These are phyloP conservation scores for Chrosomus eos DNA, from an alignment of 2,797 vertebrate species.

Conservation along the genomic window DNA sequence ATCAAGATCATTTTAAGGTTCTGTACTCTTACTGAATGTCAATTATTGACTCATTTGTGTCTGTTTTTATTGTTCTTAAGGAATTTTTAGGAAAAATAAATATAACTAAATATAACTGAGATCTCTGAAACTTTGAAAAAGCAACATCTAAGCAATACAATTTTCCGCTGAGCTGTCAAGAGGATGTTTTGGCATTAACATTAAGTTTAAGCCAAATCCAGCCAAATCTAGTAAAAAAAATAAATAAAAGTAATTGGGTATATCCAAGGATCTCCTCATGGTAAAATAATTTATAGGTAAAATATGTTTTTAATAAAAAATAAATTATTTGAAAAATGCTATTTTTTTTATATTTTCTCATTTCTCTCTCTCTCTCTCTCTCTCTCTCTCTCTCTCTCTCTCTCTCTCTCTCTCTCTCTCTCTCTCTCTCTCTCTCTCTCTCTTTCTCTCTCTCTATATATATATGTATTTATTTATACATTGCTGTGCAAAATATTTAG, in stretches of 20 bases:
- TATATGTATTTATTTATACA: too few species aligned
- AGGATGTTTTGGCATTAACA: slow-evolving; percentile 15
- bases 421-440: too few species aligned
- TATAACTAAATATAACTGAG: neutral
- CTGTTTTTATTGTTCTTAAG: neutral
- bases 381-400: too few species aligned
- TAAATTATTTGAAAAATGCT: too few species aligned
- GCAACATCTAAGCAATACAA: slow-evolving; percentile 14
- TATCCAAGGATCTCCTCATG: neutral
- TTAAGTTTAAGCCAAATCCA: slow-evolving; percentile 15
- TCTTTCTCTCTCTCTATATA: too few species aligned
- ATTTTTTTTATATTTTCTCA: neutral
- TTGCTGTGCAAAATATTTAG: neutral
- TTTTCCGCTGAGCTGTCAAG: slow-evolving; percentile 5
- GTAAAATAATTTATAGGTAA: neutral
- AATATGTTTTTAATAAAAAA: too few species aligned
- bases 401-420: too few species aligned
- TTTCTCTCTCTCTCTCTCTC: too few species aligned
- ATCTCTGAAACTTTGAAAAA: slow-evolving; percentile 2
- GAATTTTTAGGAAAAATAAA: neutral
- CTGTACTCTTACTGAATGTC: neutral
- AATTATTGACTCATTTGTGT: neutral
- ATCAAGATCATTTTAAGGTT: neutral
- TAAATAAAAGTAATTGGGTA: neutral
- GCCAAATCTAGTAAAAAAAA: neutral